Evolutionary conservation across 1,140 invertebrate species (phyloP), one percentile per base, ranked within the genome.

Genomic region (Drosophila quadrilineata): DNA sequence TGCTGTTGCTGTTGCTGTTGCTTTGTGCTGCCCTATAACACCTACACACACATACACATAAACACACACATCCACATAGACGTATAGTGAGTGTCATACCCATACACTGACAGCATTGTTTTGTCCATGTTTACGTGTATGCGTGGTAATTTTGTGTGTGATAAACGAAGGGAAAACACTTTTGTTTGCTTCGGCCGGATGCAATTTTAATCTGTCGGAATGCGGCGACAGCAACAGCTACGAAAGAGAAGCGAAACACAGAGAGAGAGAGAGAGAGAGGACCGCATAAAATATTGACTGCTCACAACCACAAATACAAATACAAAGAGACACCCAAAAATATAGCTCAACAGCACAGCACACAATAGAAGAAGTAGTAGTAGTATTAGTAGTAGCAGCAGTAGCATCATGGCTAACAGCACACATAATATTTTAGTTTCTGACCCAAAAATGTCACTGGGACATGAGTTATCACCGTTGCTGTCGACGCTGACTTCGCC

Each of bases 361-460:
- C 31, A 17, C 10, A 33, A 22, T 1, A 57, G n/a, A 28, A 45
- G 28, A 24, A 45, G 3, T 31, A 40, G n/a, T 12, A 45, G 22
- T 26, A 19, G n/a, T 21, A 28, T 6, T 16, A 31, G 48, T 19
- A 43, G 28, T 10, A 46, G 14, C 14, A 22, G 22, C 12, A 41
- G 10, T 28, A 16, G 12, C 31, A 65, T 60, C 71, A 75, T 35
- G 31, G 56, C 36, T 52, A n/a, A n/a, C 35, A 54, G 65, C 69
- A 71, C 63, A 80, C 75, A 86, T 73, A 80, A 86, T 87, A 86
- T 86, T 86, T 86, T 87, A 75, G 82, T 86, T 86, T 86, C 87
- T 86, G 80, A 86, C 80, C 80, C 82, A 86, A 86, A 86, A 86
- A 86, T 80, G 80, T 86, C 80, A 87, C 82, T 73, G 46, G 82